phyloP scores from a whole-genome alignment of 2,888 invertebrate species.

The Scotopteryx bipunctaria region DNA sequence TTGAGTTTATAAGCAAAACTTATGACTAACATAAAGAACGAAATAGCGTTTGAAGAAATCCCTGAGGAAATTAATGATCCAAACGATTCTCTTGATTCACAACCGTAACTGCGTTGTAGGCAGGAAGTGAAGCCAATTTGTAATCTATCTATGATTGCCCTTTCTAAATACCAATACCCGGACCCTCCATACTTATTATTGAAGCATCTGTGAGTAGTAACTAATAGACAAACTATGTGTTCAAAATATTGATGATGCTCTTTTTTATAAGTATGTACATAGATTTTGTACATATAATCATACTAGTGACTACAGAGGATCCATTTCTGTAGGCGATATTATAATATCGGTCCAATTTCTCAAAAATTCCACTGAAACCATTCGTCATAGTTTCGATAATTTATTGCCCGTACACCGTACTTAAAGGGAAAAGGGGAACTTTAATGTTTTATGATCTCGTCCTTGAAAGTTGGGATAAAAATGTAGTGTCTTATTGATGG shows the following conservation, averaged over 20 bases:
- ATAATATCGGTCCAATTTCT: conserved; percentile 21
- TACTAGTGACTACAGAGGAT: conserved; percentile 4
- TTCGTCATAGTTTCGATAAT: conserved; percentile 57
- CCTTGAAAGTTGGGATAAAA: conserved; percentile 32
- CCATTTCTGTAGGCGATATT: conserved; percentile 10
- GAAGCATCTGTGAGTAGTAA: background rate
- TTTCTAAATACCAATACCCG: conserved; percentile 8
- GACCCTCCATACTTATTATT: conserved; percentile 22
- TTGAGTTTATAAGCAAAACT: conserved; percentile 8
- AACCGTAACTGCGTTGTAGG: conserved; percentile 35
- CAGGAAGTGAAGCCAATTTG: conserved; percentile 61
- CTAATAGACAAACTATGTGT: too few species aligned
- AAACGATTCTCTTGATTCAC: conserved; percentile 15
- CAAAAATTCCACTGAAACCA: conserved; percentile 49
- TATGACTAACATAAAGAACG: background rate
- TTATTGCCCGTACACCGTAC: conserved; percentile 47
- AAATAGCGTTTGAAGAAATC: background rate
- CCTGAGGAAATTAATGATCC: conserved; percentile 19
- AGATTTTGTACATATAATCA: too few species aligned
- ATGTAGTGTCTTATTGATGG: conserved; percentile 40
- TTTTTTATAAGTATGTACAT: too few species aligned
- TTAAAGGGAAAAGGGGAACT: conserved; percentile 45
- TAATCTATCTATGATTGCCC: conserved; percentile 43
- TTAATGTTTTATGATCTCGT: conserved; percentile 48
- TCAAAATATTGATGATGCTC: too few species aligned